Evolutionary conservation across 2,888 invertebrate species (phyloP), one percentile per base, ranked within the genome.

Genomic region (Mantis religiosa): DNA sequence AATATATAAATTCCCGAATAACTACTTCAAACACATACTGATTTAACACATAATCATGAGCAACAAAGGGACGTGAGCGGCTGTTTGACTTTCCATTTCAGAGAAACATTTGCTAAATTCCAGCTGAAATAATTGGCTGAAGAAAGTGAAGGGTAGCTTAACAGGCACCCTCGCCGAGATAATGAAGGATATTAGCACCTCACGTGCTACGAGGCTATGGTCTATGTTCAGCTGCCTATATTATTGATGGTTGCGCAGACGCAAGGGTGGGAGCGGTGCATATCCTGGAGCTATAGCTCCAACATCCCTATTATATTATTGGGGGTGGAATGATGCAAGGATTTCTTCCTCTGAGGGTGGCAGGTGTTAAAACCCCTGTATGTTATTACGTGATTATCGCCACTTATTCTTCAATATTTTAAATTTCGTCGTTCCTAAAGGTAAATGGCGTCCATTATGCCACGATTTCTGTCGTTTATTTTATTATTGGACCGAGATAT

Each of bases 371-470:
- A 84, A 87, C 82, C n/a, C 82, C 34, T 87, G 82, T 87, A 27
- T 87, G 82, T 87, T 87, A 87, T 87, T 87, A 87, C 87, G 82
- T 82, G 30, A 87, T 87, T 87, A 87, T 82, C 87, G 27, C 87
- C 87, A 87, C 82, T 87, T 82, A 87, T 82, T 82, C 87, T 25
- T 14, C 82, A 20, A 87, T 87, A 87, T 87, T 86, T 86, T 87
- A n/a, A 82, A 87, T 20, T 71, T 71, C 20, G 54, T 71, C 54
- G 54, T 6, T 1, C 54, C 54, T 6, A 71, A 71, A 71, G 54
- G 15, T 14, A 2, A 71, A 71, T 25, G 54, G 54, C 54, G 54
- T 87, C 87, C n/a, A 87, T 87, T 87, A 87, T 87, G 87, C 87
- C 87, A 87, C 82, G 41, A 87, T 87, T 87, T 87, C 27, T 34